These are phyloP conservation scores for Platichthys stellatus DNA, from an alignment of 2,113 vertebrate genomes.

Conservation along the genomic window DNA sequence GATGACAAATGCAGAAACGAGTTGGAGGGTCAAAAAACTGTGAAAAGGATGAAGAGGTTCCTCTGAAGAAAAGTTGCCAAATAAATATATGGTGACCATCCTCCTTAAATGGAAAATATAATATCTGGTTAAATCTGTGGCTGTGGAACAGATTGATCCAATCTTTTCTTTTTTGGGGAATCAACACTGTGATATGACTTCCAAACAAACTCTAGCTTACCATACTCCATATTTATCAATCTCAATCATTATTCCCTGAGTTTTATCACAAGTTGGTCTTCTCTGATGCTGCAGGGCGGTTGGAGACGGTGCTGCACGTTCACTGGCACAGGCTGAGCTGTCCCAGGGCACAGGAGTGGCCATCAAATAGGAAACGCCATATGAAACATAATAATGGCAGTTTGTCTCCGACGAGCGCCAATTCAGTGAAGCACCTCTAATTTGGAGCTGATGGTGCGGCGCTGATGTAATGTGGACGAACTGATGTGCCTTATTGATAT, in stretches of 20 bases:
- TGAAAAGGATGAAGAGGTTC: too few species aligned
- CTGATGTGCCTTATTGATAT: constrained; percentile 15
- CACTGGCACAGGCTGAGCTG: constrained; percentile 36
- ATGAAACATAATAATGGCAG: constrained; percentile 43
- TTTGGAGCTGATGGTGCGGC: background rate
- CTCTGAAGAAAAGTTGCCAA: too few species aligned
- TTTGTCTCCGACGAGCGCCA: background rate
- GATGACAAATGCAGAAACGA: background rate
- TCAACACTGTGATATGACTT: background rate
- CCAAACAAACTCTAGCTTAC: too few species aligned
- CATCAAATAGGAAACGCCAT: background rate
- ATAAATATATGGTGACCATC: background rate
- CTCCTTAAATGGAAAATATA: background rate
- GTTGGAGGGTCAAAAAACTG: too few species aligned
- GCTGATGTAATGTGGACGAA: background rate
- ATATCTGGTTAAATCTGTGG: background rate
- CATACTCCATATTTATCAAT: background rate
- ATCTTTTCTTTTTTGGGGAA: background rate
- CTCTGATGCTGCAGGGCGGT: constrained; percentile 41
- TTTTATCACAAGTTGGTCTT: background rate
- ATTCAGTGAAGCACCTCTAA: constrained; percentile 2
- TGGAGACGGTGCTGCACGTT: constrained; percentile 57
- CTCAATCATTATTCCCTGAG: background rate
- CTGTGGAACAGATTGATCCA: background rate
- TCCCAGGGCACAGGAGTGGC: constrained; percentile 61